A percentile compares a stretch with the other conserved stretches of the same genome.
Conservation (phyloP, 1,140 invertebrate genomes). For the Streblospio benedicti region DNA sequence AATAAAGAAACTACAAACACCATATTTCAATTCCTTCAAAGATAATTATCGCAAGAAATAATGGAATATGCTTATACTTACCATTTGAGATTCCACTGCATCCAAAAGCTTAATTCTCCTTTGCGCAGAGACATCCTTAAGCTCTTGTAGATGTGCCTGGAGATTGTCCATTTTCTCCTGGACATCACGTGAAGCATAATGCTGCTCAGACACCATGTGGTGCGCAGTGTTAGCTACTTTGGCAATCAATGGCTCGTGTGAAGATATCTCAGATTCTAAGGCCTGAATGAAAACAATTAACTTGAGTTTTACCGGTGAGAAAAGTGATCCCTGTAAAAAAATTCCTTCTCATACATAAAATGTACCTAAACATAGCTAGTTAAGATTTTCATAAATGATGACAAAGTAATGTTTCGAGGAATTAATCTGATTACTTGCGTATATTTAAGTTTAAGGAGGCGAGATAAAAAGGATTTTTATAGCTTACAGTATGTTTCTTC, state of each 20-base stretch:
- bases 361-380: too few species aligned
- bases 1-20: not conserved
- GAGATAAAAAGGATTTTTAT: too few species aligned
- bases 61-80: conserved; percentile 15
- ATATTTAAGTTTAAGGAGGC: too few species aligned
- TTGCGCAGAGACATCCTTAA: conserved; percentile 58
- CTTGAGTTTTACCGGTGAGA: not conserved
- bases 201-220: conserved; percentile 81
- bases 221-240: conserved; percentile 78
- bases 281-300: conserved; percentile 22
- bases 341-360: too few species aligned
- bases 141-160: conserved; percentile 73
- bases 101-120: conserved; percentile 92
- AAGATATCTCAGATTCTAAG: conserved; percentile 71
- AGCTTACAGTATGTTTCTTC: conserved; percentile 97
- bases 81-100: conserved; percentile 80
- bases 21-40: too few species aligned
- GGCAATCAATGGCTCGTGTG: conserved; percentile 86
- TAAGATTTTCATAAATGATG: too few species aligned
- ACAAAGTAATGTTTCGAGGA: too few species aligned
- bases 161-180: conserved; percentile 67
- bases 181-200: conserved; percentile 87
- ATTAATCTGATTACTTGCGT: too few species aligned
- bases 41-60: not conserved
- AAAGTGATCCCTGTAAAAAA: too few species aligned